These are phyloP conservation scores for Formica aserva DNA, from an alignment of 2,888 invertebrate species.

Conservation along the genomic window DNA sequence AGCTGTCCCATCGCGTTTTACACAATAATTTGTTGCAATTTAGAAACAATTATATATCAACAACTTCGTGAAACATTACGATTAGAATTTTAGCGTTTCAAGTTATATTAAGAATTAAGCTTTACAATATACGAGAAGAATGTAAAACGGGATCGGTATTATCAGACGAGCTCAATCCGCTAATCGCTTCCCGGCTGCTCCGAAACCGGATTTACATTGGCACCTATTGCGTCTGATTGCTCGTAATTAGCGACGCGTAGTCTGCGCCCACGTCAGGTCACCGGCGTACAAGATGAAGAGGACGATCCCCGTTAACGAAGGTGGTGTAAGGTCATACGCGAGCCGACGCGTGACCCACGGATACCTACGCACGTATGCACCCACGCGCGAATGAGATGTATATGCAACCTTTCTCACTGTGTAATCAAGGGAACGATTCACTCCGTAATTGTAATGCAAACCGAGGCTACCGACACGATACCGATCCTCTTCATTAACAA, in stretches of 20 bases:
- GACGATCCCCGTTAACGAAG: conserved; percentile 72
- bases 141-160: neutral
- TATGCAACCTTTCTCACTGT: conserved; percentile 25
- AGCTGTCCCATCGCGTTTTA: neutral
- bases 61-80: neutral
- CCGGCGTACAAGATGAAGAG: conserved; percentile 57
- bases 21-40: conserved; percentile 7
- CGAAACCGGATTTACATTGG: conserved; percentile 79
- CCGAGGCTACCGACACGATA: conserved; percentile 37
- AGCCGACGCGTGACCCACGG: conserved; percentile 63
- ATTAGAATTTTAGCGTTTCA: neutral
- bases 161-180: conserved; percentile 72
- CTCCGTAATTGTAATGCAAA: conserved; percentile 48
- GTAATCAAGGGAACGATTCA: conserved; percentile 69
- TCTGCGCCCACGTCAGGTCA: conserved; percentile 83
- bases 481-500: conserved; percentile 42
- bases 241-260: conserved; percentile 84
- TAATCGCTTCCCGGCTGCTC: conserved; percentile 81
- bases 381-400: conserved; percentile 46
- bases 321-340: conserved; percentile 65
- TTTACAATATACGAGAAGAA: neutral
- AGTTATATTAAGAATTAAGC: neutral
- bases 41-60: neutral
- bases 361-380: conserved; percentile 66
- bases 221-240: conserved; percentile 79